phyloP scores from a whole-genome alignment of 2,888 invertebrate genomes.

The Aphodius granarius region DNA sequence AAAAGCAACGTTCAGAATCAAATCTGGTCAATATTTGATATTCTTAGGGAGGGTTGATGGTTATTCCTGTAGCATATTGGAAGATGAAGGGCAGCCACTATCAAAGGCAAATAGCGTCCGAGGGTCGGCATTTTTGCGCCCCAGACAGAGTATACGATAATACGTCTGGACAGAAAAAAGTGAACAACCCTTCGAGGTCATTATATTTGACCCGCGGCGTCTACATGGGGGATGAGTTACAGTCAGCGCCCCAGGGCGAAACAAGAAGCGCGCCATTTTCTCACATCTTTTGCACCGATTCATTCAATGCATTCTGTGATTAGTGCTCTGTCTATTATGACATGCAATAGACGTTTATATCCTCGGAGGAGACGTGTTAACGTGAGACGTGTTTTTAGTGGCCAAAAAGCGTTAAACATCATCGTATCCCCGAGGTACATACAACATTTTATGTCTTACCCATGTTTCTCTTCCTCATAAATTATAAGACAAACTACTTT shows the following conservation, averaged over 20 bases:
- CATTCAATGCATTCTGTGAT: no score
- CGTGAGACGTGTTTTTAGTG: no score
- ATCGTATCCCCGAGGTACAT: no score
- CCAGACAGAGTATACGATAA: background rate
- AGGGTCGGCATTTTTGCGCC: background rate
- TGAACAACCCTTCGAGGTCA: background rate
- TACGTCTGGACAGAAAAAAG: background rate
- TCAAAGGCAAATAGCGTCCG: background rate
- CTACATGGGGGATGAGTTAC: background rate
- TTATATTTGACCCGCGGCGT: background rate
- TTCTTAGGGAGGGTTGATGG: background rate
- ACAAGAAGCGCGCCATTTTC: background rate
- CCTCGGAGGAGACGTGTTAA: no score
- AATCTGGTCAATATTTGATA: background rate
- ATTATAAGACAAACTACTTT: no score
- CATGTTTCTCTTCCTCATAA: no score
- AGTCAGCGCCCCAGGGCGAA: background rate
- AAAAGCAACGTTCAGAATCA: background rate
- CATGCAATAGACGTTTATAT: no score
- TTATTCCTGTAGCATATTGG: background rate
- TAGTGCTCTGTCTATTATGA: no score
- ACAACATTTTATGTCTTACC: no score
- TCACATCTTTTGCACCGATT: background rate
- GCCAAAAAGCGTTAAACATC: no score
- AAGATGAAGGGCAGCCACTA: background rate